phyloP scores from a whole-genome alignment of 2,797 vertebrate genomes.

The Artibeus lituratus region DNA sequence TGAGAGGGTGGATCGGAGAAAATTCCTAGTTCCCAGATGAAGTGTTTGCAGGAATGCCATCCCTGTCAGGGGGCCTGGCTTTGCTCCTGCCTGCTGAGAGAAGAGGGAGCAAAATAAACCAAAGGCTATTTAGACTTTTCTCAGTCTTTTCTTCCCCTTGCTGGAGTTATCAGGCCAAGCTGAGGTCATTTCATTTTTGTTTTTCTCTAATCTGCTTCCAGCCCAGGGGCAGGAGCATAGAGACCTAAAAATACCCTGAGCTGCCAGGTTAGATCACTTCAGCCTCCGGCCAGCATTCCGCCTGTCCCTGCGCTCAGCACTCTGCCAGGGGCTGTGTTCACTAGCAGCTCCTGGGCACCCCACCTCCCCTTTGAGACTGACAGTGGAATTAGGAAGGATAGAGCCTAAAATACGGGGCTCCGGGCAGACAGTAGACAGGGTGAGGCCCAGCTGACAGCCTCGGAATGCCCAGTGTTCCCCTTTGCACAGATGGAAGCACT shows the following conservation, averaged over 20 bases:
- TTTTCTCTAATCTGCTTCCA: slow-evolving; percentile 58
- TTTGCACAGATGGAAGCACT: neutral
- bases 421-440: neutral
- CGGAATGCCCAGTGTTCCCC: neutral
- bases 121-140: neutral
- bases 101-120: neutral
- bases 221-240: slow-evolving; percentile 9
- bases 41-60: neutral
- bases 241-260: slow-evolving; percentile 59
- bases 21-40: neutral
- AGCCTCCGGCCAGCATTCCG: neutral
- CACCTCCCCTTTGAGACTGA: neutral
- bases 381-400: neutral
- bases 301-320: neutral
- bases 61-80: neutral
- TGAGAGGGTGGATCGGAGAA: neutral
- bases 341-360: neutral
- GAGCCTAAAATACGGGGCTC: neutral
- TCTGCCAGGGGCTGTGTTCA: neutral
- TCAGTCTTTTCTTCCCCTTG: neutral
- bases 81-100: neutral
- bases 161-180: slow-evolving; percentile 43
- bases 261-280: slow-evolving; percentile 28
- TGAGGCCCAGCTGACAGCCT: neutral
- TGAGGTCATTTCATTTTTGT: slow-evolving; percentile 54